Conservation (phyloP, 2,888 invertebrate genomes). For the Sinotaia quadrata region DNA sequence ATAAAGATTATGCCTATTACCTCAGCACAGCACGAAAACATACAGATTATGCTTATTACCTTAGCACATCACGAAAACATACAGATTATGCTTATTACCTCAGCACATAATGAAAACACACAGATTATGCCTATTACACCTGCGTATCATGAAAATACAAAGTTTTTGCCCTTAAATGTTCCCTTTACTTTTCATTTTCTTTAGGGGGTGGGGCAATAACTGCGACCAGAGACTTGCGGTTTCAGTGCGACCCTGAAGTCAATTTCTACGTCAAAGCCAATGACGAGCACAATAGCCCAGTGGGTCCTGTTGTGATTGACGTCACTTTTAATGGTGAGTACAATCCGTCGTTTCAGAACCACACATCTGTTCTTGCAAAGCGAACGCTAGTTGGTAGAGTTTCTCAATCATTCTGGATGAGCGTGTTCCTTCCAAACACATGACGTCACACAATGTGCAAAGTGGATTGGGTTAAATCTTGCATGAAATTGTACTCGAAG, state of each 20-base stretch:
- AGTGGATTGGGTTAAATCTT: too few relatives aligned
- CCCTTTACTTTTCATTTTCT: not conserved
- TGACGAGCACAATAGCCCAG: not conserved
- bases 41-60: not conserved
- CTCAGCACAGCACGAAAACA: not conserved
- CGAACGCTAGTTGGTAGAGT: not conserved
- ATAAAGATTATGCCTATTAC: too few relatives aligned
- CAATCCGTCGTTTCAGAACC: not conserved
- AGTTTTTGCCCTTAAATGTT: not conserved
- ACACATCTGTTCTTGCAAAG: not conserved
- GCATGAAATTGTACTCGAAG: too few relatives aligned
- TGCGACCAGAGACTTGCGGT: not conserved
- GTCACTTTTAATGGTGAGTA: conserved; percentile 17
- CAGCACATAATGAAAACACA: not conserved
- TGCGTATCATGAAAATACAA: not conserved
- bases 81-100: not conserved
- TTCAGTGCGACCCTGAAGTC: conserved; percentile 3
- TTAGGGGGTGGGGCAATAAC: conserved; percentile 4
- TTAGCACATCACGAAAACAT: not conserved
- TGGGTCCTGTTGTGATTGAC: conserved; percentile 3
- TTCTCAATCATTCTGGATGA: too few relatives aligned
- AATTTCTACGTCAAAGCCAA: not conserved
- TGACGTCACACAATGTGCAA: too few relatives aligned
- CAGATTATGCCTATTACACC: not conserved
- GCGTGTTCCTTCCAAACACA: too few relatives aligned